Conservation (phyloP, 64 coral and sea anemone genomes). For the Anthopleura sola region DNA sequence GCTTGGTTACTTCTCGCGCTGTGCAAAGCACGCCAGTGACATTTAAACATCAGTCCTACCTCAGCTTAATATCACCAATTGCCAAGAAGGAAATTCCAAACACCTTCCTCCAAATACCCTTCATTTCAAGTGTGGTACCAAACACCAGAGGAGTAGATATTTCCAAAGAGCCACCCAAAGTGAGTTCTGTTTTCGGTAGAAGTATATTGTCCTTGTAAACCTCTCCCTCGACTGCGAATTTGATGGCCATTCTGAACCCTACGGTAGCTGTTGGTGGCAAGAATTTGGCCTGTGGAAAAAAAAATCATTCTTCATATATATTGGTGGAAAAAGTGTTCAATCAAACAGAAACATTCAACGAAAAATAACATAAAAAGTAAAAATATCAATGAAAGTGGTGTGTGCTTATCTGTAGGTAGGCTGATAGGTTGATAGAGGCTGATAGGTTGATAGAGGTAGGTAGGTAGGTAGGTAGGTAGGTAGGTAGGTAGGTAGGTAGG, state of each 20-base stretch:
- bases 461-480: too few species aligned
- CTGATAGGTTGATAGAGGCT: too few species aligned
- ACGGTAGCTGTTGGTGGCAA: not conserved
- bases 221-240: slow-evolving; percentile 6
- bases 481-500: too few species aligned
- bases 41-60: not conserved
- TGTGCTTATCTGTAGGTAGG: too few species aligned
- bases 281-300: not conserved
- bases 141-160: slow-evolving; percentile 8
- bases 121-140: not conserved
- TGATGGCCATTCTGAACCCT: not conserved
- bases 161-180: not conserved
- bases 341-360: not conserved
- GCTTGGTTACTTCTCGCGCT: too few species aligned
- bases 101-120: slow-evolving; percentile 9
- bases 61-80: not conserved
- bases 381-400: too few species aligned
- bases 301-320: not conserved
- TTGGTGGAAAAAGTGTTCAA: not conserved
- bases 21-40: too few species aligned
- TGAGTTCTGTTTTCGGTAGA: not conserved
- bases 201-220: slow-evolving; percentile 20
- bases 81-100: slow-evolving; percentile 9
- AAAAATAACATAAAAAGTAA: not conserved
- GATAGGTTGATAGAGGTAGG: too few species aligned